Conservation (phyloP, 2,888 invertebrate genomes). For the Perizoma affinitatum region DNA sequence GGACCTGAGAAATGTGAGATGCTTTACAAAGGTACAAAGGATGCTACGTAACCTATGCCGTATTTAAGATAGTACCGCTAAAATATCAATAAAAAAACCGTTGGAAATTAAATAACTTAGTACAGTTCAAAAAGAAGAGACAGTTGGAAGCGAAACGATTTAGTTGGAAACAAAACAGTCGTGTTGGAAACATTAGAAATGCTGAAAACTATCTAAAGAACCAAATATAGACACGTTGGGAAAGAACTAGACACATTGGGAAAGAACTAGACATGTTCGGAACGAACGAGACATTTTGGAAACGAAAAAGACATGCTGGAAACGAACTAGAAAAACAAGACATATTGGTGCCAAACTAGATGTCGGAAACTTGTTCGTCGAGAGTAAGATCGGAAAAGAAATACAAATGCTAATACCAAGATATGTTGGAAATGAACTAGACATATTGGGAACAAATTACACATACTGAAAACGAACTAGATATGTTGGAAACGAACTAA, state of each 20-base stretch:
- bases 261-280: neutral
- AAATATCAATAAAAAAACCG: too few relatives aligned
- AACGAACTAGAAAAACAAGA: neutral
- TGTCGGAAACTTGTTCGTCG: neutral
- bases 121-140: neutral
- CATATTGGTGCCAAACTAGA: neutral
- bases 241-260: too few relatives aligned
- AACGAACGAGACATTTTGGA: neutral
- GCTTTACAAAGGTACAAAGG: too few relatives aligned
- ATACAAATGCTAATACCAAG: neutral
- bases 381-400: too few relatives aligned
- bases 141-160: too few relatives aligned
- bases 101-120: too few relatives aligned
- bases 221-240: too few relatives aligned
- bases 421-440: neutral
- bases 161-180: neutral
- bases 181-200: neutral
- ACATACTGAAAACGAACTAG: conserved; percentile 2
- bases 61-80: too few relatives aligned
- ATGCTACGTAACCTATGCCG: too few relatives aligned
- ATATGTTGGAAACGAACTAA: neutral
- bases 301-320: neutral
- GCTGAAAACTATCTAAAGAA: too few relatives aligned
- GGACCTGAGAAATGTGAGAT: too few relatives aligned
- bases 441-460: neutral